Evolutionary conservation across 1,140 invertebrate species (phyloP), one percentile per base, ranked within the genome.

Genomic region (Achatina immaculata): DNA sequence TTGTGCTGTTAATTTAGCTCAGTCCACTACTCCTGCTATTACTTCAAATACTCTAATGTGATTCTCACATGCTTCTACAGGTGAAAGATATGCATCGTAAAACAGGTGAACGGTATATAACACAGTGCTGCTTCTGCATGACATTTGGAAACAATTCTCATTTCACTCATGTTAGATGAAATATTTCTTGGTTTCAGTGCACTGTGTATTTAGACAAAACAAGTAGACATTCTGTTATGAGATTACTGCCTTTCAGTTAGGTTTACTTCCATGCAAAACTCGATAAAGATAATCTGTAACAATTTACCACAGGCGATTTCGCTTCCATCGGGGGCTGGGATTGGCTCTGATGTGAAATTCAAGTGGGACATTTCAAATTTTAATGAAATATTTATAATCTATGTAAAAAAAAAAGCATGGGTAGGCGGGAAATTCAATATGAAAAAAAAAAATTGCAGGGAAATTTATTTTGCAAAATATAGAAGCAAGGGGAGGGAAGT

Each of bases 221-320:
- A 38, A 82, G n/a, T 24, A 45, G 28, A 58, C 34, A 80, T 51
- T 66, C 16, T 45, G 7, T 45, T 45, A 45, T 21, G 55, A 58
- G 21, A 14, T n/a, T n/a, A n/a, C n/a, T n/a, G n/a, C n/a, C n/a
- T n/a, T n/a, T n/a, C n/a, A n/a, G n/a, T n/a, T n/a, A n/a, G n/a
- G n/a, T n/a, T n/a, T n/a, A n/a, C n/a, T 58, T 3, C 21, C 66
- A 68, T 68, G 38, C 66, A 72, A 58, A 72, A 62, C 3, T 78
- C 40, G 31, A 31, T 34, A 24, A 24, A 19, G 55, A 58, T 9
- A 58, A 19, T 58, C 24, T 24, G 4, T 51, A 69, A 66, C 19
- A 42, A 78, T 87, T 93, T 93, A 93, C 93, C 93, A 89, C 92
- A 93, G 85, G 91, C 89, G 84, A 93, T 92, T 87, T 93, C 93